Evolutionary conservation across 2,888 invertebrate species (phyloP).

Genomic region (Meloe dianella): DNA sequence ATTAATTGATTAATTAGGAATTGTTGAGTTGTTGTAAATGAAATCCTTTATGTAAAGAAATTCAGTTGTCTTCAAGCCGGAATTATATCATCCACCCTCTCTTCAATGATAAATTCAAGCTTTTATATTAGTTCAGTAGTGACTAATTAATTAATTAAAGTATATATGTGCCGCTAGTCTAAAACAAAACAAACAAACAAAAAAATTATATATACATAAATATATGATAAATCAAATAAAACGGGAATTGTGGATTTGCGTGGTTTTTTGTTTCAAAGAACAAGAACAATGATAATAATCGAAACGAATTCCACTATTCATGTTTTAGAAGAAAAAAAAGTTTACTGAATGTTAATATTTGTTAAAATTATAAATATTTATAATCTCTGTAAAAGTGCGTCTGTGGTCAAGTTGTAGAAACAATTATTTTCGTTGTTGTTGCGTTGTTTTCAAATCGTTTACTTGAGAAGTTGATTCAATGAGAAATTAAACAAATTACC

Average conservation of each 20-base stretch:
- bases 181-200: conserved; percentile 36
- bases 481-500: conserved; percentile 30
- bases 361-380: conserved; percentile 57
- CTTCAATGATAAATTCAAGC: conserved; percentile 47
- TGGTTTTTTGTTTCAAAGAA: too few relatives aligned
- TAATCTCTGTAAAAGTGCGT: conserved; percentile 49
- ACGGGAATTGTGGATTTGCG: conserved; percentile 16
- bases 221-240: not conserved
- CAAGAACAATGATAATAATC: not conserved
- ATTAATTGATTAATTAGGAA: conserved; percentile 21
- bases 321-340: conserved; percentile 43
- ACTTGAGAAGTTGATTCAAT: too few relatives aligned
- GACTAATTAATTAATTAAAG: conserved; percentile 52
- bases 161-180: conserved; percentile 56
- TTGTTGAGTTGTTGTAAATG: conserved; percentile 24
- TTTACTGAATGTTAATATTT: conserved; percentile 60
- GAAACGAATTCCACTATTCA: conserved; percentile 41
- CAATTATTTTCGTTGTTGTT: conserved; percentile 25
- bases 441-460: conserved; percentile 21
- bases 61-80: conserved; percentile 12
- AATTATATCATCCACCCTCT: conserved; percentile 26
- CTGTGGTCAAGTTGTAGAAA: conserved; percentile 46
- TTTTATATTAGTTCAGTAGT: conserved; percentile 55
- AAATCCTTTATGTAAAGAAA: not conserved
- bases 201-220: too few relatives aligned